Evolutionary conservation across 2,888 invertebrate species (phyloP), one percentile per base, ranked within the genome.

Genomic region (Brachynemurus nebulosus): DNA sequence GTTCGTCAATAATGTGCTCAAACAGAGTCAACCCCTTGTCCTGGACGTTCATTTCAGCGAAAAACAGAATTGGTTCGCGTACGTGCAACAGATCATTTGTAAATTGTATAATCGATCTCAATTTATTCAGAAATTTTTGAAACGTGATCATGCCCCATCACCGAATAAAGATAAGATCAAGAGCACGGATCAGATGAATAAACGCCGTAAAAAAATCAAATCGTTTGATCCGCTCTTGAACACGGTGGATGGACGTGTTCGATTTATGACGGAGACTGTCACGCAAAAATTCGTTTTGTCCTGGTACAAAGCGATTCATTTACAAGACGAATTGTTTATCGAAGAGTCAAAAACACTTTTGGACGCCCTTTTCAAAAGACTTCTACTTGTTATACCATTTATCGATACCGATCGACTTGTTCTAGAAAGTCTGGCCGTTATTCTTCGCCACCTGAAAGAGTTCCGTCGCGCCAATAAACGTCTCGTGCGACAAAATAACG

Each of bases 361-460:
- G 14, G 64, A 62, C 49, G 61, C 62, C 42, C 57, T 67, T 46
- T 57, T 69, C 33, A 55, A 55, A 30, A 61, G 63, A 48, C 51
- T 70, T 17, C 55, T 61, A 17, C 57, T 61, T 43, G 60, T 66
- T 46, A 54, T 65, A 45, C 50, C 58, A 34, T 52, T 59, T 45
- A 58, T 69, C 33, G 65, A 67, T 48, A 62, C 63, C 45, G 57
- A 63, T 38, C 59, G 60, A 46, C 50, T 70, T 27, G 52, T 62
- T 9, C 63, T 68, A 48, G 67, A 66, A 21, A 46, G 63, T 35
- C 59, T 74, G 16, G 70, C 73, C 40, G 64, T 80, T 43, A 59
- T 75, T 35, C 63, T 74, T 18, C 69, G 69, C 39, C 79, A 80
- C 55, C 59, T 78, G 14, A 78, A 77, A 52, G 79, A 80, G 54